These are phyloP conservation scores for Vidua macroura DNA, from an alignment of 2,113 vertebrate species.

Conservation along the genomic window DNA sequence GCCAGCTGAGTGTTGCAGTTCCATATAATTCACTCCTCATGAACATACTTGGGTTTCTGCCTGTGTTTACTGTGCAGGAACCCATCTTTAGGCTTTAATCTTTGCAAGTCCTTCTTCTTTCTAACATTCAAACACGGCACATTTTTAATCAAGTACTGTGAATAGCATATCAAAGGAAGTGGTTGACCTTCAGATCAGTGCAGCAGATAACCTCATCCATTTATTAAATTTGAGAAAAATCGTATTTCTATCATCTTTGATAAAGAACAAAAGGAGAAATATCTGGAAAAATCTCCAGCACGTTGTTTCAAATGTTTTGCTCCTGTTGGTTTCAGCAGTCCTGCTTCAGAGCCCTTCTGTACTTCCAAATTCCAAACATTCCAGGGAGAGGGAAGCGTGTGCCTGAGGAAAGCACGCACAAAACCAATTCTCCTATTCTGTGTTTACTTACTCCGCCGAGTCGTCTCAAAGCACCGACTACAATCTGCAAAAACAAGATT, in stretches of 20 bases:
- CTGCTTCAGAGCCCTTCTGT: background rate
- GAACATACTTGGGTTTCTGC: background rate
- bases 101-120: background rate
- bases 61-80: background rate
- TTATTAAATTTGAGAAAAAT: constrained; percentile 21
- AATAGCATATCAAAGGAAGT: constrained; percentile 26
- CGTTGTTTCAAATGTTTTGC: background rate
- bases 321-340: background rate
- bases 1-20: background rate
- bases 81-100: background rate
- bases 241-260: background rate
- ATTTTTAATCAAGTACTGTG: constrained; percentile 38
- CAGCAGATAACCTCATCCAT: constrained; percentile 40
- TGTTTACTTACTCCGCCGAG: constrained; percentile 37
- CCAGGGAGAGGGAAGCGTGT: background rate
- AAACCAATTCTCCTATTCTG: constrained; percentile 57
- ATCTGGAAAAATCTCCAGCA: background rate
- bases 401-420: background rate
- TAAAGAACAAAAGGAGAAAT: constrained; percentile 10
- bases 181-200: constrained; percentile 46
- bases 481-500: constrained; percentile 60
- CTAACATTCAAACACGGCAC: background rate
- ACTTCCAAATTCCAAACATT: constrained; percentile 31
- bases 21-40: background rate
- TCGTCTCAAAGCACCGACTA: constrained; percentile 42